A percentile compares a stretch with the other conserved stretches of the same genome.
phyloP scores from a whole-genome alignment of 2,113 vertebrate species.

The Oncorhynchus clarkii region DNA sequence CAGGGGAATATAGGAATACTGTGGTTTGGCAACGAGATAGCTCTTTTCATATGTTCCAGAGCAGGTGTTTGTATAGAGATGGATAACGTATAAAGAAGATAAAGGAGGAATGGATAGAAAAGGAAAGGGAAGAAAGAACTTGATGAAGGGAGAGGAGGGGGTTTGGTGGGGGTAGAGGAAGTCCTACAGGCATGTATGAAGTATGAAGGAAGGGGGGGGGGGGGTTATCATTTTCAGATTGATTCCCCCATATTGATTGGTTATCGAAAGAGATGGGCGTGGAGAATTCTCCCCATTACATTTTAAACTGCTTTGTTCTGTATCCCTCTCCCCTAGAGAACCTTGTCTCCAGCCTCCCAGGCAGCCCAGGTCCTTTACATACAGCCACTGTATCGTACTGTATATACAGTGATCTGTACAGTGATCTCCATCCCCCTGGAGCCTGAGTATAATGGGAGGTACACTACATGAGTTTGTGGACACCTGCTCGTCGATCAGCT shows the following conservation, averaged over 20 bases:
- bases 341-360: background rate
- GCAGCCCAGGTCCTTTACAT: background rate
- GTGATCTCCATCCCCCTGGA: background rate
- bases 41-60: background rate
- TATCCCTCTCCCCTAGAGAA: background rate
- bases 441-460: background rate
- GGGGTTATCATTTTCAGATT: background rate
- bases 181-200: background rate
- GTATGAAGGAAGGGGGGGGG: background rate
- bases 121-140: background rate
- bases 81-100: background rate
- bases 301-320: background rate
- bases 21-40: background rate
- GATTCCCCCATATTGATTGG: background rate
- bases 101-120: background rate
- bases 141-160: background rate
- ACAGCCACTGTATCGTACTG: background rate
- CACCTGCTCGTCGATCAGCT: no score
- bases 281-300: background rate
- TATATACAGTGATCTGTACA: background rate
- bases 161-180: background rate
- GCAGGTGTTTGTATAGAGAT: constrained; percentile 1
- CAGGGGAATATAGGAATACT: background rate
- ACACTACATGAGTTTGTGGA: no score
- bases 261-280: background rate